phyloP scores from a whole-genome alignment of 53 echinoderm and acorn worm genomes.

The Arbacia lixula region DNA sequence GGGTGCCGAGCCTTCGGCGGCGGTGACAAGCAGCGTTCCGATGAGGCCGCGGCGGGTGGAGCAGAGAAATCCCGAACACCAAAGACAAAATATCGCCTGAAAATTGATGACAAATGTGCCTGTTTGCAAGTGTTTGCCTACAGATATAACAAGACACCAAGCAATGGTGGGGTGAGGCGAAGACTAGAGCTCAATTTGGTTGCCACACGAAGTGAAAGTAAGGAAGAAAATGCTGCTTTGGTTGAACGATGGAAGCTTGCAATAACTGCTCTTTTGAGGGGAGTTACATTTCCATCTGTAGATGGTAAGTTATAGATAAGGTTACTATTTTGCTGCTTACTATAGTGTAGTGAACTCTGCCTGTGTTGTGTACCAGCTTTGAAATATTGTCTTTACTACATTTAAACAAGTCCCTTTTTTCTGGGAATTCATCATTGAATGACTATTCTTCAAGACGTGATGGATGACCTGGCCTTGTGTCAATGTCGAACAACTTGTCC shows the following conservation, averaged over 20 bases:
- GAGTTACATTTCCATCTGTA: constrained; percentile 1
- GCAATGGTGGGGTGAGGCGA: constrained; percentile 1
- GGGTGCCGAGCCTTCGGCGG: constrained; percentile 43
- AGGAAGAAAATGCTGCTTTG: constrained; percentile 2
- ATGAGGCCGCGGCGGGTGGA: neutral
- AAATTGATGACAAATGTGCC: neutral
- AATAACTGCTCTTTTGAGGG: constrained; percentile 1
- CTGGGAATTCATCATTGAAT: too few species aligned
- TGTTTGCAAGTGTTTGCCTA: constrained; percentile 33
- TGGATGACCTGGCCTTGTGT: too few species aligned
- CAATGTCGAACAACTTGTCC: too few species aligned
- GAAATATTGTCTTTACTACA: too few species aligned
- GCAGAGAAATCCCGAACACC: neutral
- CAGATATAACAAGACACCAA: constrained; percentile 12
- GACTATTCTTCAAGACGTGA: too few species aligned
- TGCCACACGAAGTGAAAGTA: neutral
- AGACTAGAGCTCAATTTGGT: constrained; percentile 14
- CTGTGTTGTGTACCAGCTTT: too few species aligned
- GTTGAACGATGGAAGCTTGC: constrained; percentile 9
- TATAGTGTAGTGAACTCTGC: too few species aligned
- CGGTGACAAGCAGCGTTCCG: constrained; percentile 2
- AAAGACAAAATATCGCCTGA: neutral
- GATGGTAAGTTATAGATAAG: constrained; percentile 5
- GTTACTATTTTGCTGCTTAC: too few species aligned
- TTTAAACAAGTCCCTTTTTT: too few species aligned